Evolutionary conservation across 1,140 invertebrate species (phyloP).

Genomic region (Lucilia cuprina): DNA sequence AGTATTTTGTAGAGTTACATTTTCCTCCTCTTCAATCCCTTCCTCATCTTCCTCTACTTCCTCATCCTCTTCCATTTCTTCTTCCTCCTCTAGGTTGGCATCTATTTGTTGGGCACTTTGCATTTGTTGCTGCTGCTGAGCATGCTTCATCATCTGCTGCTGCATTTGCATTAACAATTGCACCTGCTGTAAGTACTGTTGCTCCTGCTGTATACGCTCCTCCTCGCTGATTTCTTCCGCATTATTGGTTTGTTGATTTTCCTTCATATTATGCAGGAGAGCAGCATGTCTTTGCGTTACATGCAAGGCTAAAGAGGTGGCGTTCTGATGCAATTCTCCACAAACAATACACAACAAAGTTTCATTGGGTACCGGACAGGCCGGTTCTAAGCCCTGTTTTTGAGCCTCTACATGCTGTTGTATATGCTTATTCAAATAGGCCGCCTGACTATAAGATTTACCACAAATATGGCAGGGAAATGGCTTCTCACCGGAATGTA

Average conservation of each 20-base stretch:
- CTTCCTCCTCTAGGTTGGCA: slow-evolving; percentile 38
- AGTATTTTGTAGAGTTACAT: not conserved
- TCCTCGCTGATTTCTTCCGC: slow-evolving; percentile 46
- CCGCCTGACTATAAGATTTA: slow-evolving; percentile 61
- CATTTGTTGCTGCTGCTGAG: slow-evolving; percentile 17
- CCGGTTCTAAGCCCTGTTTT: slow-evolving; percentile 24
- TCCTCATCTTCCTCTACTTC: slow-evolving; percentile 38
- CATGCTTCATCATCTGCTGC: not conserved
- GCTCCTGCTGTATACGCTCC: slow-evolving; percentile 46
- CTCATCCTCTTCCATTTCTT: slow-evolving; percentile 48
- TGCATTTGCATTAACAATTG: slow-evolving; percentile 46
- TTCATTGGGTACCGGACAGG: slow-evolving; percentile 37
- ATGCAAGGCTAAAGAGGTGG: slow-evolving; percentile 52
- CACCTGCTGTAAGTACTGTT: slow-evolving; percentile 51
- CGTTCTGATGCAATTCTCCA: slow-evolving; percentile 53
- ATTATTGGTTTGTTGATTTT: slow-evolving; percentile 20
- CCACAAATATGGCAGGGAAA: slow-evolving; percentile 59
- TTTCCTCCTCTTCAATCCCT: slow-evolving; percentile 31
- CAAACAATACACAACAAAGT: slow-evolving; percentile 58
- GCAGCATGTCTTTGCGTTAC: slow-evolving; percentile 55
- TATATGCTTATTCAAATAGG: slow-evolving; percentile 60
- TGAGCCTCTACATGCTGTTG: slow-evolving; percentile 49
- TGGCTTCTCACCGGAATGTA: slow-evolving; percentile 64
- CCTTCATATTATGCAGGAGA: slow-evolving; percentile 52
- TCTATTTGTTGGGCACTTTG: not conserved